Percentiles rank a stretch among this genome's conserved stretches.
phyloP scores from a whole-genome alignment of 2,113 vertebrate genomes.

The Galeopterus variegatus region DNA sequence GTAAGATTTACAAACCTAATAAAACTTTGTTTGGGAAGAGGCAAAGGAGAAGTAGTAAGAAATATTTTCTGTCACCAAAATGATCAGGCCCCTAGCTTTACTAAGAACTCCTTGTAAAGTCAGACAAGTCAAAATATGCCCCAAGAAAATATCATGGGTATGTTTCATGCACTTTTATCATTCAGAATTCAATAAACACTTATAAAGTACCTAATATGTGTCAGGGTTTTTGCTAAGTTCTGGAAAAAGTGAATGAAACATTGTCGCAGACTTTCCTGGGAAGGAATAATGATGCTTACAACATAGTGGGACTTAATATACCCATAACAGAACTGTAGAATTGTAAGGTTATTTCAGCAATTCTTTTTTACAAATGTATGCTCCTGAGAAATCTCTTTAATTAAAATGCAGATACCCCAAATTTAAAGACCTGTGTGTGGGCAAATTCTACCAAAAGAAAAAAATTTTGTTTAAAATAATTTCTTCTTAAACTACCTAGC shows the following conservation, averaged over 20 bases:
- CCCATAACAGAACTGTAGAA: neutral
- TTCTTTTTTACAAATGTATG: neutral
- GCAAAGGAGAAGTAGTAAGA: neutral
- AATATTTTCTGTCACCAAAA: neutral
- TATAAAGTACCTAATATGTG: neutral
- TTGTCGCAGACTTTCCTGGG: neutral
- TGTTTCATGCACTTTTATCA: neutral
- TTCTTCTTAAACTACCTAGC: slow-evolving; percentile 39
- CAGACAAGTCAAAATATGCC: neutral
- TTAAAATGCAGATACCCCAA: neutral
- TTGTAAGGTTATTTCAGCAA: slow-evolving; percentile 20
- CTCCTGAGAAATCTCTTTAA: neutral
- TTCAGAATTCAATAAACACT: neutral
- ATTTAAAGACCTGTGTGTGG: neutral
- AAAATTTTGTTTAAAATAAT: neutral
- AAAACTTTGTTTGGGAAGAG: neutral
- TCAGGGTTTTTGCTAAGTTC: neutral
- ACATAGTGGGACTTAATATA: neutral
- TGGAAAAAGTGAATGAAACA: neutral
- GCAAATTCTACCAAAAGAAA: neutral
- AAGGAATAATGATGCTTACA: neutral
- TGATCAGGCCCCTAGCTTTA: neutral
- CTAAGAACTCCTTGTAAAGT: slow-evolving; percentile 16
- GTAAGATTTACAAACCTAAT: neutral
- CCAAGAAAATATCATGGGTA: neutral